Evolutionary conservation across 2,113 vertebrate genomes (phyloP).

Genomic region (Podarcis muralis): DNA sequence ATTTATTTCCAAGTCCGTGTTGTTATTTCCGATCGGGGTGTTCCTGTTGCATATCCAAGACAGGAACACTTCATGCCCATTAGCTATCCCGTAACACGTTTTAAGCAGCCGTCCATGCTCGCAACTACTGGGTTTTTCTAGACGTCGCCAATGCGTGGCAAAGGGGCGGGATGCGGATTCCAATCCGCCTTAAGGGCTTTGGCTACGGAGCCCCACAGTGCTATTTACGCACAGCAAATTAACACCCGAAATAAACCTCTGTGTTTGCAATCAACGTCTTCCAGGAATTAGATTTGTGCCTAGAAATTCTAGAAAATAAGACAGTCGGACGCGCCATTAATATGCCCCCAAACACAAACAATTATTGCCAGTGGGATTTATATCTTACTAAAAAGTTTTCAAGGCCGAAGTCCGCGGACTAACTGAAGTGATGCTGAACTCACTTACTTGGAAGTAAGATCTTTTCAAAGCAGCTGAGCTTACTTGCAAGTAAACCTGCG

Average conservation of each 20-base stretch:
- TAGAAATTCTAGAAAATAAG: background rate
- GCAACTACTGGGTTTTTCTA: background rate
- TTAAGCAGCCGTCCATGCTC: background rate
- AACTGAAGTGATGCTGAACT: background rate
- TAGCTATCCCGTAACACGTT: background rate
- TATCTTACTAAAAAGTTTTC: background rate
- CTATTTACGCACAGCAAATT: background rate
- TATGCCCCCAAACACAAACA: background rate
- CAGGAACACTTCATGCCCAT: background rate
- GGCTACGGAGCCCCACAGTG: background rate
- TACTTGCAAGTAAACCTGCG: background rate
- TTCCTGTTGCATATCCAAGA: background rate
- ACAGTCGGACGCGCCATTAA: background rate
- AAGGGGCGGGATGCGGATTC: background rate
- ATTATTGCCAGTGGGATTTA: background rate
- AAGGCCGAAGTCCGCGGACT: background rate
- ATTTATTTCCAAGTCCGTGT: background rate
- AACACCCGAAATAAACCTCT: background rate
- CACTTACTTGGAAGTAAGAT: background rate
- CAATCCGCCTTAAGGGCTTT: background rate
- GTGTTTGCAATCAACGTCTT: too few species aligned
- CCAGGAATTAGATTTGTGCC: background rate
- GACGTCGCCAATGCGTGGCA: background rate
- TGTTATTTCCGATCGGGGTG: background rate
- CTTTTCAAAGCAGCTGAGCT: too few species aligned